Conservation (phyloP, 1,140 invertebrate genomes). For the Panagrolaimus sp. region DNA sequence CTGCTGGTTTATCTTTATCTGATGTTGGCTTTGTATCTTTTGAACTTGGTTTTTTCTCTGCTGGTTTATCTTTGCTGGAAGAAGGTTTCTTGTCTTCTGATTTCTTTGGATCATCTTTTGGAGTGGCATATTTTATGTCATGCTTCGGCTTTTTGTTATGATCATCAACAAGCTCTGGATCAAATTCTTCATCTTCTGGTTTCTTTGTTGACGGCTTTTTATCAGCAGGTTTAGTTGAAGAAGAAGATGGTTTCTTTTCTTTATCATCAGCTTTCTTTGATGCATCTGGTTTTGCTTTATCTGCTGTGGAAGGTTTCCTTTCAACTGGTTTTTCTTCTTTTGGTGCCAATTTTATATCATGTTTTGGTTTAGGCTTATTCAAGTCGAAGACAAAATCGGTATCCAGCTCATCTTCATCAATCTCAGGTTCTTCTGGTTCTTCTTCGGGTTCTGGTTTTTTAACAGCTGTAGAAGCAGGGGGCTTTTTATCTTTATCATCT, state of each 20-base stretch:
- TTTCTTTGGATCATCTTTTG: conserved; percentile 1
- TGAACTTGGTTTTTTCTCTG: not conserved
- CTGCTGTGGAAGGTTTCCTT: not conserved
- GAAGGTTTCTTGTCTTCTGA: not conserved
- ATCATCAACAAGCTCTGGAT: not conserved
- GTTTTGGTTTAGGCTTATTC: not conserved
- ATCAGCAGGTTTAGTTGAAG: not conserved
- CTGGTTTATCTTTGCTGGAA: not conserved
- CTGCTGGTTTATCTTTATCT: too few relatives aligned
- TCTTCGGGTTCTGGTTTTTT: too few relatives aligned
- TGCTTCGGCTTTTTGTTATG: not conserved
- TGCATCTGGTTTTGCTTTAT: too few relatives aligned
- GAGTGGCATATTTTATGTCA: not conserved
- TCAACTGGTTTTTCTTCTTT: not conserved
- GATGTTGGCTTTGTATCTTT: not conserved
- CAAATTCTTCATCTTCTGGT: not conserved
- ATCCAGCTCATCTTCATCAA: conserved; percentile 3
- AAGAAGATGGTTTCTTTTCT: not conserved
- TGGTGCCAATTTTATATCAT: not conserved
- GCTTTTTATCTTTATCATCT: not conserved
- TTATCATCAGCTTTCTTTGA: conserved; percentile 6
- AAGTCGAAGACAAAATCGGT: not conserved
- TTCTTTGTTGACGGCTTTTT: conserved; percentile 5
- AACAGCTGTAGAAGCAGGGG: not conserved
- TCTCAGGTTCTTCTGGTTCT: not conserved